Base-by-base conservation (phyloP, 2,888 invertebrate species). In the Amphimallon solstitiale region DNA sequence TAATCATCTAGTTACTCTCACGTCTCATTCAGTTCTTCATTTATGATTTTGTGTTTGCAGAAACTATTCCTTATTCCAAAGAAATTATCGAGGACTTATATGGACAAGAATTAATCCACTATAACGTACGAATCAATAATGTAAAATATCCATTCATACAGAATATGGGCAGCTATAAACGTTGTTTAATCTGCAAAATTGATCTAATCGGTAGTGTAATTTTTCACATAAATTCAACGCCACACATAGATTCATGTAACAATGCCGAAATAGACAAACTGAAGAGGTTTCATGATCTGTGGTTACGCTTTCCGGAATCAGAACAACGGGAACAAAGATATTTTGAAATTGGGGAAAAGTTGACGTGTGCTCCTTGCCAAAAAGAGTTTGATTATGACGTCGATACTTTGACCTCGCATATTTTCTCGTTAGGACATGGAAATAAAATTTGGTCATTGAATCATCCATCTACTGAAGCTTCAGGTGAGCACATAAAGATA, bases 91-190 rank as follows among this genome's bases (percentile, higher is more conserved):
- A 54, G 5, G 23, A 54, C 19, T 14, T 54, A 19, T 54, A 54
- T 4, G 40, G 38, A 17, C 38, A 40, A 40, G 54, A 54, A 19
- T 9, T 38, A 14, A 54, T 38, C 4, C 54, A 54, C 17, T 54
- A 54, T 19, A 19, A 37, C 38, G 2, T 54, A 2, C 54, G 54
- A 3, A 19, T 54, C 6, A 12, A 12, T n/a, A 40, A 54, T 7
- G 15, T 40, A 6, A 54, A 21, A 54, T 54, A 54, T n/a, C 54
- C 54, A 10, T 40, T 54, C 40, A 54, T 54, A 4, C 54, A 54
- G 38, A 54, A 54, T 12, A 40, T 54, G 54, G 54, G 23, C 38
- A 40, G 9, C 1, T 40, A 40, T 6, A 38, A 54, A 40, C 54
- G 54, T 14, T 54, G 54, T 10, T 6, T 54, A 40, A 40, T 54